These are phyloP conservation scores for Macroteleia sp. DNA, from an alignment of 2,888 invertebrate genomes.

Conservation along the genomic window DNA sequence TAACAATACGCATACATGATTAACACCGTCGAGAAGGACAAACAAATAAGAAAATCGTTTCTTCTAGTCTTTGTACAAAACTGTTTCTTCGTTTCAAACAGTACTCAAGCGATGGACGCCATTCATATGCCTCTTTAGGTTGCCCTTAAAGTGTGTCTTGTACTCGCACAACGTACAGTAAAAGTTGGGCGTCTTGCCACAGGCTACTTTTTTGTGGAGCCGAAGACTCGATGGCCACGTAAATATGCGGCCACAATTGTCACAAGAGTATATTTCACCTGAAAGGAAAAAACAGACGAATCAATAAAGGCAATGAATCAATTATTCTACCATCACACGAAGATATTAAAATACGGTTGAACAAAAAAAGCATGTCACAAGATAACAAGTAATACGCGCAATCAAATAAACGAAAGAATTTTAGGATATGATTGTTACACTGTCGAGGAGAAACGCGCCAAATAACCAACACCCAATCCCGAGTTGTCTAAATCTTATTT, in stretches of 20 bases:
- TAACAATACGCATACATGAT: too few species aligned
- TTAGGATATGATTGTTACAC: conserved; percentile 6
- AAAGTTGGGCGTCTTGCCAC: conserved; percentile 78
- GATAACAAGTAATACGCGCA: conserved; percentile 5
- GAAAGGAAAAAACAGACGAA: conserved; percentile 72
- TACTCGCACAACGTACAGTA: conserved; percentile 74
- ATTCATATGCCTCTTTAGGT: conserved; percentile 75
- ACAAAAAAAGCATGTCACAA: conserved; percentile 35
- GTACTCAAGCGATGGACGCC: conserved; percentile 67
- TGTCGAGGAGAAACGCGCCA: conserved; percentile 8
- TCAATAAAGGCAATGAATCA: conserved; percentile 3
- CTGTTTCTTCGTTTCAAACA: too few species aligned
- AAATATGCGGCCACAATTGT: conserved; percentile 74
- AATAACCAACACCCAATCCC: conserved; percentile 43
- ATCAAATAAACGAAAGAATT: background rate
- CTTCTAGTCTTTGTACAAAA: too few species aligned
- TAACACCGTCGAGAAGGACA: too few species aligned
- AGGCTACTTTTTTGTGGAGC: conserved; percentile 75
- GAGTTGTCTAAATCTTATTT: conserved; percentile 47
- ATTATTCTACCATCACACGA: conserved; percentile 4
- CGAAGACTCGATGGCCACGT: conserved; percentile 76
- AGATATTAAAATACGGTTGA: conserved; percentile 9
- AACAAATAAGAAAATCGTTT: too few species aligned
- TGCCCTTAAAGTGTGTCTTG: conserved; percentile 78
- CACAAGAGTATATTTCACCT: conserved; percentile 73